These are phyloP conservation scores for Edolisoma coerulescens DNA, from an alignment of 2,113 vertebrate species.

Conservation along the genomic window DNA sequence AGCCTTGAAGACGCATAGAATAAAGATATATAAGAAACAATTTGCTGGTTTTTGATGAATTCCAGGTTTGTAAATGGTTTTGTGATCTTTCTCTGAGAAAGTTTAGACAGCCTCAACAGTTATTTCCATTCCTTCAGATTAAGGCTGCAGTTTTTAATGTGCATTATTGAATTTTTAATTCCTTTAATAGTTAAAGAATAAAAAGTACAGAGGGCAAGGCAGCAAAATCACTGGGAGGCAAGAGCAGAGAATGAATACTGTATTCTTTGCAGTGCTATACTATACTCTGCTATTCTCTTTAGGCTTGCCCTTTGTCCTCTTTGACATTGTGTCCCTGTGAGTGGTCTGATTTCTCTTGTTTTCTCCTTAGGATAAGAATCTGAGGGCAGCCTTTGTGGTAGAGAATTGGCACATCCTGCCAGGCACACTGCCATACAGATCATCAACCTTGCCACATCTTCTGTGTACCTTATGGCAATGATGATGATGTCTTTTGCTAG, in stretches of 20 bases:
- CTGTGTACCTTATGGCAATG: neutral
- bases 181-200: slow-evolving; percentile 27
- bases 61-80: neutral
- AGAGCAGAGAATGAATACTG: slow-evolving; percentile 10
- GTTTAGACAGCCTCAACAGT: neutral
- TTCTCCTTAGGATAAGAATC: neutral
- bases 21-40: slow-evolving; percentile 28
- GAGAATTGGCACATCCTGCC: neutral
- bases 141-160: slow-evolving; percentile 6
- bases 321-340: neutral
- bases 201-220: neutral
- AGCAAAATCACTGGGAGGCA: slow-evolving; percentile 19
- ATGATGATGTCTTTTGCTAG: neutral
- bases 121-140: slow-evolving; percentile 15
- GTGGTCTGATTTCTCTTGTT: neutral
- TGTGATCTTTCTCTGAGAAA: slow-evolving; percentile 4
- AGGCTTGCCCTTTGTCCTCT: neutral
- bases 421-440: rapidly evolving
- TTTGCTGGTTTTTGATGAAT: slow-evolving; percentile 22
- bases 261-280: slow-evolving; percentile 3
- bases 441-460: neutral
- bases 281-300: neutral
- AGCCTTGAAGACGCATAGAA: neutral
- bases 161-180: slow-evolving; percentile 40
- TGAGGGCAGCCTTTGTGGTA: neutral